These are phyloP conservation scores for Galagoides demidoff DNA, from an alignment of 2,797 vertebrate species.

Conservation along the genomic window DNA sequence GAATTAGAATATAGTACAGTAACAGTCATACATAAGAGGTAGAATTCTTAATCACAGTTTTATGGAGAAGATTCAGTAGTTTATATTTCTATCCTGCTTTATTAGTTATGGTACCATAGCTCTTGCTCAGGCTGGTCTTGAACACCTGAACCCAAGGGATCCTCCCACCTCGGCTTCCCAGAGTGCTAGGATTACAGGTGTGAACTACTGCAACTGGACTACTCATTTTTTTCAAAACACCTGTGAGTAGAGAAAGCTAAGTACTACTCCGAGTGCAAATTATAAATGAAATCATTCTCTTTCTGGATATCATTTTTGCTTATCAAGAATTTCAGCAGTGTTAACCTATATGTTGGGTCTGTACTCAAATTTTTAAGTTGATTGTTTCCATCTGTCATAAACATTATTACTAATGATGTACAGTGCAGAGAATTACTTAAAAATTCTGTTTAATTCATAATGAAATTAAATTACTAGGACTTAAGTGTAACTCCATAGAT, in stretches of 20 bases:
- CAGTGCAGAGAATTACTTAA: neutral
- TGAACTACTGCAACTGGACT: neutral
- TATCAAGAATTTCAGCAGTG: slow-evolving; percentile 43
- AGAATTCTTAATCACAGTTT: slow-evolving; percentile 84
- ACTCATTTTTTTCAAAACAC: slow-evolving; percentile 53
- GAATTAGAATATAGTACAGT: slow-evolving; percentile 69
- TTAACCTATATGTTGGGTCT: neutral
- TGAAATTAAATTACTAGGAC: slow-evolving; percentile 54
- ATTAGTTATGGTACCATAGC: neutral
- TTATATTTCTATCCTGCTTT: slow-evolving; percentile 64
- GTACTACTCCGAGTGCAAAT: slow-evolving; percentile 25
- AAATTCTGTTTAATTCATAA: slow-evolving; percentile 51
- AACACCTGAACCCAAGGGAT: neutral
- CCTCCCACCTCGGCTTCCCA: too few relatives aligned
- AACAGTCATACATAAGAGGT: slow-evolving; percentile 81
- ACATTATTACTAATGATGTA: slow-evolving; percentile 1
- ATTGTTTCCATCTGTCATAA: slow-evolving; percentile 56
- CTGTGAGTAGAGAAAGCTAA: slow-evolving; percentile 32
- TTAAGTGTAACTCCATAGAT: slow-evolving; percentile 38
- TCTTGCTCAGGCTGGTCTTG: neutral
- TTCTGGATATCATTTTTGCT: slow-evolving; percentile 53
- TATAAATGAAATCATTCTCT: slow-evolving; percentile 50
- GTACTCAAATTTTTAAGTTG: slow-evolving; percentile 13
- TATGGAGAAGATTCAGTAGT: slow-evolving; percentile 73
- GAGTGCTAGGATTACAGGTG: too few relatives aligned